A percentile compares a stretch with the other conserved stretches of the same genome.
phyloP scores from a whole-genome alignment of 2,113 vertebrate species.

The Climacteris rufus region DNA sequence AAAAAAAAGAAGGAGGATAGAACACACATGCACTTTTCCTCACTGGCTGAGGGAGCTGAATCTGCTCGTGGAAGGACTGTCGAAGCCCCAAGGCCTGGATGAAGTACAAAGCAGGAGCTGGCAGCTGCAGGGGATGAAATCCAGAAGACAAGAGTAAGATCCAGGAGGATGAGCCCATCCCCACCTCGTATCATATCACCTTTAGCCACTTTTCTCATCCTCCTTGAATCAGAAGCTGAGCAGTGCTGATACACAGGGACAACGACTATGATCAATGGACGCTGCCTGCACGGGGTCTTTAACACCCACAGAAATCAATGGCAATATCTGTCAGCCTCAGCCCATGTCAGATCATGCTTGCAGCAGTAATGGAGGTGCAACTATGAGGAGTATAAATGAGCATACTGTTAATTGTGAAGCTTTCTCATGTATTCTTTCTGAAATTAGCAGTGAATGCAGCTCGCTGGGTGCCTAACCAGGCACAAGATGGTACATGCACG shows the following conservation, averaged over 20 bases:
- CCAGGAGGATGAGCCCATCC: background rate
- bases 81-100: background rate
- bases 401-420: constrained; percentile 4
- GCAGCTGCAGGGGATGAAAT: background rate
- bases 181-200: background rate
- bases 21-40: background rate
- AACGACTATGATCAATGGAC: background rate
- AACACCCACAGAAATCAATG: constrained; percentile 32
- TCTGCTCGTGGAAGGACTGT: background rate
- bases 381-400: background rate
- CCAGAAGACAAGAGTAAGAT: background rate
- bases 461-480: background rate
- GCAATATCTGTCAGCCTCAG: background rate
- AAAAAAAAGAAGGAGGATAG: background rate
- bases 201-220: background rate
- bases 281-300: background rate
- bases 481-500: background rate
- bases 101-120: background rate
- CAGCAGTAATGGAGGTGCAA: background rate
- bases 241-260: background rate
- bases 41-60: background rate
- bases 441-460: background rate
- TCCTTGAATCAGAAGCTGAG: background rate
- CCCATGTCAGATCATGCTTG: background rate
- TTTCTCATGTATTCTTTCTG: background rate